A percentile compares a stretch with the other conserved stretches of the same genome.
phyloP scores from a whole-genome alignment of 2,797 vertebrate genomes.

The Peromyscus melanophrys region DNA sequence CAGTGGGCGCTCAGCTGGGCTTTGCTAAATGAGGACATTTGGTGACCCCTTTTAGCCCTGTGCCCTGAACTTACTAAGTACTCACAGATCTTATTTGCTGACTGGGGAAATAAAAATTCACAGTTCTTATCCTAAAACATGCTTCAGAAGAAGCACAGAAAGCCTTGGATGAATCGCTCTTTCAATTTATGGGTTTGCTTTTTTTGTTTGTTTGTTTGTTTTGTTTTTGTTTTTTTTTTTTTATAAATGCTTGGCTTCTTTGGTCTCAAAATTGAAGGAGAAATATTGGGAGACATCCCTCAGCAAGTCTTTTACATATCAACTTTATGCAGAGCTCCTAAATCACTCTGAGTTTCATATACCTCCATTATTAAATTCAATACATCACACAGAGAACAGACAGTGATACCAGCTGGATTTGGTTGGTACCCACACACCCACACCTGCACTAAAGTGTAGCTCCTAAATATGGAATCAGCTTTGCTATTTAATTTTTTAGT shows the following conservation, averaged over 20 bases:
- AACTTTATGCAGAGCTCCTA: constrained; percentile 66
- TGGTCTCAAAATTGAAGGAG: constrained; percentile 23
- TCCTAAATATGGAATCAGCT: constrained; percentile 65
- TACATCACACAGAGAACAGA: constrained; percentile 56
- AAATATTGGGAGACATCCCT: background rate
- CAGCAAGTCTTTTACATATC: constrained; percentile 29
- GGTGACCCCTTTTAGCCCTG: constrained; percentile 13
- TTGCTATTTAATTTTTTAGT: constrained; percentile 62
- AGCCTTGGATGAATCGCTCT: constrained; percentile 43
- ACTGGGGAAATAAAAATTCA: constrained; percentile 49
- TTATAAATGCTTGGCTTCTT: constrained; percentile 47
- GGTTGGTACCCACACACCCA: background rate
- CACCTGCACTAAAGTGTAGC: background rate
- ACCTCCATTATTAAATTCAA: constrained; percentile 59
- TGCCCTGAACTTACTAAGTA: constrained; percentile 26
- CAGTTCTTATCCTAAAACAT: constrained; percentile 38
- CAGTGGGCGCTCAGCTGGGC: background rate
- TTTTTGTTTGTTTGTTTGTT: too few species aligned
- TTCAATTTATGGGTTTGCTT: constrained; percentile 20
- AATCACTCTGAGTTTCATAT: constrained; percentile 50
- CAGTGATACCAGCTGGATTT: background rate
- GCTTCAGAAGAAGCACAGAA: constrained; percentile 21
- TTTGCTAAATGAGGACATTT: constrained; percentile 51
- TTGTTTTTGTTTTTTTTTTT: too few species aligned
- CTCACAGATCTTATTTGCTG: constrained; percentile 64